These are phyloP conservation scores for Pangasianodon hypophthalmus DNA, from an alignment of 2,113 vertebrate genomes.

Conservation along the genomic window DNA sequence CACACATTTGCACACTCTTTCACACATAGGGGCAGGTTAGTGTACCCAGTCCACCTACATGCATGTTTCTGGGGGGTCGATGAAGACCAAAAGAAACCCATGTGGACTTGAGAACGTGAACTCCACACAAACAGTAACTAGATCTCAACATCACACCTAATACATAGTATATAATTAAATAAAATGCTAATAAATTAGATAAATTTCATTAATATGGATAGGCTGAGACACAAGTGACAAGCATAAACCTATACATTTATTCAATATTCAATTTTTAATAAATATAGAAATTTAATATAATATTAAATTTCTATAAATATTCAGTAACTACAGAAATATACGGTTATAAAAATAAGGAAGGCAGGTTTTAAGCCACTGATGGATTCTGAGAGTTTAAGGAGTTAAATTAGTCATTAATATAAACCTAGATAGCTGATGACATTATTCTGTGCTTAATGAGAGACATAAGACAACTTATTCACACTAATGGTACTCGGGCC, in stretches of 20 bases:
- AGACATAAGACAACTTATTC: not conserved
- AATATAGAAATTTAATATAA: too few relatives aligned
- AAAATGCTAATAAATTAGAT: not conserved
- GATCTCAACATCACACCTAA: not conserved
- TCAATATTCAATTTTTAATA: too few relatives aligned
- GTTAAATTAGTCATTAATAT: not conserved
- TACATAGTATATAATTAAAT: not conserved
- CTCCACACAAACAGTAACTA: not conserved
- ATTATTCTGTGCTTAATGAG: not conserved
- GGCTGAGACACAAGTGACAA: not conserved
- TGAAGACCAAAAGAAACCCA: not conserved
- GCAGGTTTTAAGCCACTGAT: not conserved
- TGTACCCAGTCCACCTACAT: not conserved
- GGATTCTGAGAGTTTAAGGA: not conserved
- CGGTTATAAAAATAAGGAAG: not conserved
- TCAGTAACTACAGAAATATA: not conserved
- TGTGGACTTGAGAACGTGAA: not conserved
- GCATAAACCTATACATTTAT: too few relatives aligned
- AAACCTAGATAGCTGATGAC: not conserved
- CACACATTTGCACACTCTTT: too few relatives aligned
- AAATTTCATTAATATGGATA: not conserved
- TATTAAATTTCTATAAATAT: not conserved
- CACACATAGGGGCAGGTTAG: not conserved
- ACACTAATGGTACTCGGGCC: not conserved
- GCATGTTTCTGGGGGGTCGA: not conserved